Evolutionary conservation across 2,797 vertebrate genomes (phyloP).

Genomic region (Lates japonicus): DNA sequence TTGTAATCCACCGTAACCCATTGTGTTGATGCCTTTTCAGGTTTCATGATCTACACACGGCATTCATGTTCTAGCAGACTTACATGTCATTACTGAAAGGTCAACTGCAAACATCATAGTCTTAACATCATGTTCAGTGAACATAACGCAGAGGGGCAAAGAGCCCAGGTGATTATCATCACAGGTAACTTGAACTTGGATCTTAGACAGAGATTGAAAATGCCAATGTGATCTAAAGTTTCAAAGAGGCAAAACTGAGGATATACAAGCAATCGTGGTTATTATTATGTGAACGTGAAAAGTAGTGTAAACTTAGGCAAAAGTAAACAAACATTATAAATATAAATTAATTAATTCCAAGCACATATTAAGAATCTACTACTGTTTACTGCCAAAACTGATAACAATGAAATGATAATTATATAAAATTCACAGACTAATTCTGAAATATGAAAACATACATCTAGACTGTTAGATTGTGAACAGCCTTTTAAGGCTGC

Average conservation of each 20-base stretch:
- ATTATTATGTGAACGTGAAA: constrained; percentile 10
- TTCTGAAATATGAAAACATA: constrained; percentile 4
- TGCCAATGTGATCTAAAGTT: background rate
- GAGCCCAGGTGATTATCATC: constrained; percentile 11
- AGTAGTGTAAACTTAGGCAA: background rate
- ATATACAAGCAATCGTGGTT: background rate
- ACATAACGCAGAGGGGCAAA: constrained; percentile 22
- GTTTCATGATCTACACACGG: constrained; percentile 56
- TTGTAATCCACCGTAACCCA: constrained; percentile 58
- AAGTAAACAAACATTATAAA: constrained; percentile 3
- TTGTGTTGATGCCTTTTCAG: constrained; percentile 66
- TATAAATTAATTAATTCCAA: background rate
- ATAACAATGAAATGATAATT: background rate
- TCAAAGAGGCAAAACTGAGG: background rate
- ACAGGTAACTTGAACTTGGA: background rate
- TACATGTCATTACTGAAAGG: too few relatives aligned
- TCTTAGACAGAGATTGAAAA: constrained; percentile 15
- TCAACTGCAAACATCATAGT: constrained; percentile 43
- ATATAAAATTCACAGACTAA: constrained; percentile 11
- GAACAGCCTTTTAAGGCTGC: background rate
- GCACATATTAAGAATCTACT: background rate
- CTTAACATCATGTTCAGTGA: constrained; percentile 38
- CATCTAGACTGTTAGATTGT: background rate
- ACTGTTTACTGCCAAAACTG: background rate
- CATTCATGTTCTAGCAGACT: constrained; percentile 48